Evolutionary conservation across 1,140 invertebrate species (phyloP).

Genomic region (Aporrectodea caliginosa): DNA sequence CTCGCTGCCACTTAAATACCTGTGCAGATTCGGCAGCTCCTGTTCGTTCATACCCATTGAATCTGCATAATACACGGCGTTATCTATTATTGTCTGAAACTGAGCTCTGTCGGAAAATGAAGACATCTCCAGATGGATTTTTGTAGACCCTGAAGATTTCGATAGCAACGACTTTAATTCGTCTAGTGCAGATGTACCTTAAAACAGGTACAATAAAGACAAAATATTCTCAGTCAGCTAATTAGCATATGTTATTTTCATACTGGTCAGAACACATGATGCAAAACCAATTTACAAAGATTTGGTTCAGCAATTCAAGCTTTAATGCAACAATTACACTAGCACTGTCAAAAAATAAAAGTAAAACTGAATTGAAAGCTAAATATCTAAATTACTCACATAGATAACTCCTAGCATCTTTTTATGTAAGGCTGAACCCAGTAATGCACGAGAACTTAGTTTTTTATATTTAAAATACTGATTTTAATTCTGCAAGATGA

Average conservation of each 20-base stretch:
- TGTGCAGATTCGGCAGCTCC: constrained; percentile 74
- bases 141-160: neutral
- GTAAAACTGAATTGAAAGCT: neutral
- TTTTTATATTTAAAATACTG: too few relatives aligned
- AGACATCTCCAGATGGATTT: constrained; percentile 81
- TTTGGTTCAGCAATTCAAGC: neutral
- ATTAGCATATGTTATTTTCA: neutral
- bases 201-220: too few relatives aligned
- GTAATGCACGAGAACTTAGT: too few relatives aligned
- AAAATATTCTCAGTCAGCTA: neutral
- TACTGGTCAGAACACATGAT: neutral
- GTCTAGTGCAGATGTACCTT: constrained; percentile 1
- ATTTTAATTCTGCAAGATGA: too few relatives aligned
- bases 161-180: neutral
- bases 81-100: constrained; percentile 64
- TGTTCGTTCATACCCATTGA: constrained; percentile 89
- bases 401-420: too few relatives aligned
- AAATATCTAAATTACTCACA: too few relatives aligned
- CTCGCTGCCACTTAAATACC: constrained; percentile 66
- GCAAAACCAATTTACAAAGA: neutral
- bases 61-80: constrained; percentile 71
- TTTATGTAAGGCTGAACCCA: too few relatives aligned
- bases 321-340: too few relatives aligned
- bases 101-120: constrained; percentile 73
- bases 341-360: neutral